These are phyloP conservation scores for Drosophila limbata DNA, from an alignment of 2,888 invertebrate species.

Conservation along the genomic window DNA sequence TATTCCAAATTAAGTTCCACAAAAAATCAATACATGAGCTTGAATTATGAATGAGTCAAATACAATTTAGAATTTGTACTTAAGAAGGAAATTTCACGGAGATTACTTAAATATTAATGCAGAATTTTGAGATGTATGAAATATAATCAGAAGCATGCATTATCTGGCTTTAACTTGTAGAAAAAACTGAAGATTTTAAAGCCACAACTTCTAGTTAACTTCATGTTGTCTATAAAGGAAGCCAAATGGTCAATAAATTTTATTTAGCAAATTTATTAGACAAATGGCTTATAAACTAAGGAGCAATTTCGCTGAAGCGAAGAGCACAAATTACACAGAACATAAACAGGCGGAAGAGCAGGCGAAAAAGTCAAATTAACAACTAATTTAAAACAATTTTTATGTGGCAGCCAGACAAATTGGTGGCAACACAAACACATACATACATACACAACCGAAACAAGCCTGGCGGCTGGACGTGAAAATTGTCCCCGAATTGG, in stretches of 20 bases:
- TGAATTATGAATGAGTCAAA: neutral
- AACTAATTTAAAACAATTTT: slow-evolving; percentile 74
- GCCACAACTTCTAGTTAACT: slow-evolving; percentile 1
- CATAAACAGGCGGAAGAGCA: slow-evolving; percentile 9
- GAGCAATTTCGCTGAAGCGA: slow-evolving; percentile 10
- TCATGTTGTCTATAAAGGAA: neutral
- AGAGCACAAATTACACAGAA: slow-evolving; percentile 13
- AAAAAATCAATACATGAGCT: neutral
- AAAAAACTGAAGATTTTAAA: neutral
- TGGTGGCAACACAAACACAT: slow-evolving; percentile 22
- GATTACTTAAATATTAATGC: neutral
- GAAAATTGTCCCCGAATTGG: slow-evolving; percentile 45
- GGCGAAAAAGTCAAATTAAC: slow-evolving; percentile 62
- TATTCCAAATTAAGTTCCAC: neutral
- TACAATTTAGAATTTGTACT: slow-evolving; percentile 1
- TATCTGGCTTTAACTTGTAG: too few species aligned
- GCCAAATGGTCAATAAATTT: slow-evolving; percentile 24
- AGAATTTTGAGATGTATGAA: neutral
- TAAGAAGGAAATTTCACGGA: neutral
- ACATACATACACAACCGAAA: slow-evolving; percentile 3
- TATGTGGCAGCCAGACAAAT: slow-evolving; percentile 67
- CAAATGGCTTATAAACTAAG: slow-evolving; percentile 14
- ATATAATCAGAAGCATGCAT: neutral
- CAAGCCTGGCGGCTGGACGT: slow-evolving; percentile 1
- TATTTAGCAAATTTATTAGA: slow-evolving; percentile 5